A percentile compares a stretch with the other conserved stretches of the same genome.
These are phyloP conservation scores for human DNA, from an alignment of 2,113 vertebrate genomes.

Conservation along the genomic window GRCh38 chr4:27059501-27060000, in stretches of 20 bases:
- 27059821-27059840: background rate
- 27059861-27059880: background rate
- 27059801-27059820: background rate
- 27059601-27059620: background rate
- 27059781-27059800: background rate
- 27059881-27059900: background rate
- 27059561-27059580: constrained; percentile 55
- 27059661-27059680: background rate
- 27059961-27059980: background rate
- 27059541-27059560: constrained; percentile 63
- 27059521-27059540: constrained; percentile 39
- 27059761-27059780: background rate
- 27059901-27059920: background rate
- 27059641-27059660: background rate
- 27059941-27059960: background rate
- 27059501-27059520: constrained; percentile 40
- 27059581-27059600: constrained; percentile 8
- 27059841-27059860: background rate
- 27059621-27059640: fast-evolving
- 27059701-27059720: background rate
- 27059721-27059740: background rate
- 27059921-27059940: background rate
- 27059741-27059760: background rate
- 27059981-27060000: constrained; percentile 3
- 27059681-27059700: background rate